Base-by-base conservation (phyloP, 2,888 invertebrate genomes). In the Drosophila hawaiiensis region DNA sequence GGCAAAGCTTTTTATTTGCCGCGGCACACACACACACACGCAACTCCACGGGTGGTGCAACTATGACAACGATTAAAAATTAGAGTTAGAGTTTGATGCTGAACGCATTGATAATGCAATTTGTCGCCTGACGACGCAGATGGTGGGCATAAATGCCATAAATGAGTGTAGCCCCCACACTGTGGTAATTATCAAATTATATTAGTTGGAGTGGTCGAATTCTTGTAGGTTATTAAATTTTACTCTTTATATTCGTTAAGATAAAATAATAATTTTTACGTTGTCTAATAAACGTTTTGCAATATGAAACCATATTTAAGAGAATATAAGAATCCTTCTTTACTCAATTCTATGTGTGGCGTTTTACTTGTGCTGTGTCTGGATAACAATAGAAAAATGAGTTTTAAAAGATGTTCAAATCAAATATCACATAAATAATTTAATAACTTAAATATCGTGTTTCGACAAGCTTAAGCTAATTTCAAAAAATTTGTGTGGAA, bases 91-190 rank as follows among this genome's bases (percentile, higher is more conserved):
- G 12, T 12, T 53, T 19, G 29, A 52, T 52, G 49, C 50, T 53
- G 54, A 68, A 56, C 69, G 62, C 71, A 80, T 73, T 78, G 78
- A 80, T 84, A 78, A 82, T 78, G 80, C 80, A 83, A 83, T 83
- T 83, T 83, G 73, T 72, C 65, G 78, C 74, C 67, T 56, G 59
- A 68, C 74, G 28, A 56, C 47, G 22, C 59, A 47, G 52, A 52
- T 60, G 59, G 59, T 62, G 75, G 19, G 28, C 41, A 37, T 69
- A 41, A 63, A 59, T 50, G 28, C 29, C 5, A 28, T 19, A 14
- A 22, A 22, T 19, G 35, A 12, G 33, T 9, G n/a, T n/a, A n/a
- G n/a, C n/a, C n/a, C n/a, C n/a, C n/a, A n/a, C n/a, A n/a, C n/a
- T n/a, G n/a, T n/a, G n/a, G n/a, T n/a, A 58, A 43, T 58, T 31